Percentiles rank a stretch among this genome's conserved stretches.
phyloP scores from a whole-genome alignment of 2,888 invertebrate genomes.

The Scrobipalpa costella region DNA sequence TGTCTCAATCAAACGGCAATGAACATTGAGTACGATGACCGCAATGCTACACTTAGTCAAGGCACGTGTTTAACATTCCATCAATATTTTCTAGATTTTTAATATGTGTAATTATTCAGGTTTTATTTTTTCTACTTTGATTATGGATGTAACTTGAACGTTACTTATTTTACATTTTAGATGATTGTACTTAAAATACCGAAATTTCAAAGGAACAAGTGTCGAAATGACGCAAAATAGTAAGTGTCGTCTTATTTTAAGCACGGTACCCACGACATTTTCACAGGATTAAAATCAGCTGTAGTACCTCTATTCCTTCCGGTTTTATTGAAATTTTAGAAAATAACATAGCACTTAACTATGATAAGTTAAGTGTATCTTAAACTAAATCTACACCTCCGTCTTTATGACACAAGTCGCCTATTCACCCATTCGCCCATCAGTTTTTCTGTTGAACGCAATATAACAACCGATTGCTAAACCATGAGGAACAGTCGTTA shows the following conservation, averaged over 20 bases:
- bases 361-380: too few relatives aligned
- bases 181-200: neutral
- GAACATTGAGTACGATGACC: conserved; percentile 74
- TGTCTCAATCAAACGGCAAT: conserved; percentile 76
- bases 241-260: too few relatives aligned
- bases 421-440: too few relatives aligned
- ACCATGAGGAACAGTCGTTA: conserved; percentile 65
- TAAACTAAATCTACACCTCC: too few relatives aligned
- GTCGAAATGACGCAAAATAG: too few relatives aligned
- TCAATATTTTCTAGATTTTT: neutral
- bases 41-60: conserved; percentile 39
- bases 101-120: neutral
- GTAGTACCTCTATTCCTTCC: too few relatives aligned
- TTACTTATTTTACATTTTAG: neutral
- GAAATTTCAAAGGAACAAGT: too few relatives aligned
- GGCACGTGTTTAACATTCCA: conserved; percentile 9
- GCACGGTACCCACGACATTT: too few relatives aligned
- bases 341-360: too few relatives aligned
- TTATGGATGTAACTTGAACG: neutral
- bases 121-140: neutral
- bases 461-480: conserved; percentile 48
- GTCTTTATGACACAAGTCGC: too few relatives aligned
- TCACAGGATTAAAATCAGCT: too few relatives aligned
- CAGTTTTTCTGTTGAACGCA: neutral
- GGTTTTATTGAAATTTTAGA: too few relatives aligned